phyloP scores from a whole-genome alignment of 2,797 vertebrate genomes.

The Limosa lapponica region DNA sequence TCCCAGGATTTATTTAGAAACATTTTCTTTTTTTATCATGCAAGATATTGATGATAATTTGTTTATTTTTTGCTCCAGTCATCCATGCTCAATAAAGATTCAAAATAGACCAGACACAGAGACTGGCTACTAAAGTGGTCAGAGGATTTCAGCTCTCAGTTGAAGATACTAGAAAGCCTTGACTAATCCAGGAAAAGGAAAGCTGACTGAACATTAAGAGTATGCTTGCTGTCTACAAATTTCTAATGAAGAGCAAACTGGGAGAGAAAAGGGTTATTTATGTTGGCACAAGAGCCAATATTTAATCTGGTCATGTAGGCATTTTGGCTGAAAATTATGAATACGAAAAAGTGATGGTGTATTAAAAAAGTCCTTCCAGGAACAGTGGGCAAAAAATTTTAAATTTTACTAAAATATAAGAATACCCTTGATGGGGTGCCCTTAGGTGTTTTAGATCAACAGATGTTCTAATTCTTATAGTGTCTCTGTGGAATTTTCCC shows the following conservation, averaged over 20 bases:
- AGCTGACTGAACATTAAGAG: not conserved
- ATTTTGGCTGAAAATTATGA: not conserved
- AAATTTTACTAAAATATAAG: not conserved
- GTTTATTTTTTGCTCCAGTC: not conserved
- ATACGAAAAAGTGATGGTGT: not conserved
- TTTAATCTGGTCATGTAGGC: not conserved
- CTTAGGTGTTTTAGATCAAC: not conserved
- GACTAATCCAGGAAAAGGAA: not conserved
- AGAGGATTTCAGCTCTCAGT: not conserved
- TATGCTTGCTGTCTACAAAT: not conserved
- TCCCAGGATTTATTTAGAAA: not conserved
- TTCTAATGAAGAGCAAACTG: not conserved
- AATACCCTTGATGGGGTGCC: rapidly evolving
- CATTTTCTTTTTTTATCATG: not conserved
- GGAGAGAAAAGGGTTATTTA: not conserved
- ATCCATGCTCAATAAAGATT: not conserved
- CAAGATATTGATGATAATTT: not conserved
- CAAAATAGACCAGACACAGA: not conserved
- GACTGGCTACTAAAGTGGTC: not conserved
- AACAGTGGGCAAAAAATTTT: not conserved
- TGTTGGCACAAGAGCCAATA: not conserved
- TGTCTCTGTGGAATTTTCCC: not conserved
- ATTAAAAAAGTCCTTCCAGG: not conserved
- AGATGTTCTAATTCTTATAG: not conserved
- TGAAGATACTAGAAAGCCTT: not conserved